Evolutionary conservation across 2,888 invertebrate genomes (phyloP).

Genomic region (Sepiola atlantica): DNA sequence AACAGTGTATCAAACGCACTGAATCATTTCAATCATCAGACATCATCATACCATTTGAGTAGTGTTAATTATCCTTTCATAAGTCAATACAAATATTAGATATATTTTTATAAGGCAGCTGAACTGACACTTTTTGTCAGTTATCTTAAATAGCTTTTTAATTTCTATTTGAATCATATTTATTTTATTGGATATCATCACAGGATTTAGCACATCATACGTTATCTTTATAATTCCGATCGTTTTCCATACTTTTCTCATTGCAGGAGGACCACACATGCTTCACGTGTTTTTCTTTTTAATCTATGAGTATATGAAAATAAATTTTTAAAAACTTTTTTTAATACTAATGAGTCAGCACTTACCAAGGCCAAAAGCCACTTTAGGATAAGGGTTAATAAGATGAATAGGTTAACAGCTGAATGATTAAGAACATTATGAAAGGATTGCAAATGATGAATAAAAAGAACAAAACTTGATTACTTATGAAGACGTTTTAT

Average conservation of each 20-base stretch:
- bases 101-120: background rate
- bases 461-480: too few relatives aligned
- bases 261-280: too few relatives aligned
- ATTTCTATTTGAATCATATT: background rate
- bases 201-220: too few relatives aligned
- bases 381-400: too few relatives aligned
- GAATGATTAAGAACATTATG: too few relatives aligned
- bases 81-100: background rate
- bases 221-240: too few relatives aligned
- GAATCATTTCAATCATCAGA: background rate
- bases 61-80: background rate
- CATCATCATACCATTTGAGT: background rate
- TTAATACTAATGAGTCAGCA: background rate
- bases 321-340: background rate
- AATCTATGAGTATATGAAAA: background rate
- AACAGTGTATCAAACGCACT: background rate
- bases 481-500: too few relatives aligned
- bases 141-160: background rate
- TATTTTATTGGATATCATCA: background rate
- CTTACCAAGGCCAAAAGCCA: too few relatives aligned
- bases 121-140: background rate
- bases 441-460: too few relatives aligned
- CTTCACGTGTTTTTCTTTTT: background rate
- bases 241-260: too few relatives aligned
- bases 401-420: too few relatives aligned